Evolutionary conservation across 2,888 invertebrate genomes (phyloP).

Genomic region (Folsomia manolachei): DNA sequence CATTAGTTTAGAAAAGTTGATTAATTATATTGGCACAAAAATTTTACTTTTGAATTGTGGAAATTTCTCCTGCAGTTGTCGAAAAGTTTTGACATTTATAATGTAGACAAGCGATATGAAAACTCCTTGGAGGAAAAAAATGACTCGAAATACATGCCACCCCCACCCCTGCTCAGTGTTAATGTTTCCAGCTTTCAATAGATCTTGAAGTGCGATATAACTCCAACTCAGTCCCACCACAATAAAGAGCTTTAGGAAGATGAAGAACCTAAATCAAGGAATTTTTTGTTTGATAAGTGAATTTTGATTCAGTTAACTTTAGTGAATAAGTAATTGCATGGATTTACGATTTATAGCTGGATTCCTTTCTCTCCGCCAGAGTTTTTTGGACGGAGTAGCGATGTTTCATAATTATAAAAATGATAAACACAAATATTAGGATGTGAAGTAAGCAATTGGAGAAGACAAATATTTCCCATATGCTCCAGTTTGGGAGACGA

Average conservation of each 20-base stretch:
- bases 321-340: too few species aligned
- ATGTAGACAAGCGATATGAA: conserved; percentile 29
- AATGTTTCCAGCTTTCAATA: conserved; percentile 29
- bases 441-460: conserved; percentile 30
- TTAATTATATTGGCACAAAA: neutral
- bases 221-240: conserved; percentile 37
- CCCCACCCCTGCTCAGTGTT: conserved; percentile 28
- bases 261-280: conserved; percentile 11
- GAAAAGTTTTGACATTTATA: conserved; percentile 16
- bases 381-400: neutral
- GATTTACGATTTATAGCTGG: neutral
- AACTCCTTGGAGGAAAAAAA: conserved; percentile 31
- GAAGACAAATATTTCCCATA: conserved; percentile 35
- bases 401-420: conserved; percentile 20
- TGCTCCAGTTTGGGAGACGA: conserved; percentile 28
- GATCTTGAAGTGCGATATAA: conserved; percentile 34
- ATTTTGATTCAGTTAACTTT: too few species aligned
- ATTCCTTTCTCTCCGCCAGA: neutral
- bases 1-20: neutral
- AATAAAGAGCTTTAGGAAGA: conserved; percentile 25
- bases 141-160: conserved; percentile 29
- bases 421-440: conserved; percentile 26
- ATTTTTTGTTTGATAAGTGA: too few species aligned
- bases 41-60: conserved; percentile 24
- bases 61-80: conserved; percentile 15